phyloP scores from a whole-genome alignment of 2,888 invertebrate species.

The Dicyrtomina minuta region DNA sequence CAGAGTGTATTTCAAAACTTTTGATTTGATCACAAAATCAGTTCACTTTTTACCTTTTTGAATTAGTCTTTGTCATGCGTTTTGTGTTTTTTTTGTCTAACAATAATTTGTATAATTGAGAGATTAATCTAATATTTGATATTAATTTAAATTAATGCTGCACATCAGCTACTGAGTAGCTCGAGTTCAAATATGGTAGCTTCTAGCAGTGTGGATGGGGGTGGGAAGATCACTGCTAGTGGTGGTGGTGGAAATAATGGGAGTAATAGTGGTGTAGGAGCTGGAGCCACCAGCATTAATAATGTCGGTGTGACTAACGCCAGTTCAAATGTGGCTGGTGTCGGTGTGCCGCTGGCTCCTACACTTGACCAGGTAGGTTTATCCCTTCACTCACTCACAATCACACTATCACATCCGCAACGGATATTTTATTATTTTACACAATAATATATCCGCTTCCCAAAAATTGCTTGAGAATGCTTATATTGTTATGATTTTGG shows the following conservation, averaged over 20 bases:
- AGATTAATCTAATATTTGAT: neutral
- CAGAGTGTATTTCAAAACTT: no score
- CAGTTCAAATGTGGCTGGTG: conserved; percentile 36
- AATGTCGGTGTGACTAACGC: conserved; percentile 27
- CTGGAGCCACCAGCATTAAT: conserved; percentile 17
- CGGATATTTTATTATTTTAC: no score
- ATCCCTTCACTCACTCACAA: neutral
- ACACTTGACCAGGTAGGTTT: conserved; percentile 59
- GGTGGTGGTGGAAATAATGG: conserved; percentile 6
- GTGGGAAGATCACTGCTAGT: conserved; percentile 25
- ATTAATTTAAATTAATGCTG: neutral
- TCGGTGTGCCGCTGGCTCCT: conserved; percentile 59
- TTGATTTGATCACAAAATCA: no score
- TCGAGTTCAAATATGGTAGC: conserved; percentile 29
- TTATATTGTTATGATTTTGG: neutral
- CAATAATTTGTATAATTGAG: no score
- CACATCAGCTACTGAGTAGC: conserved; percentile 36
- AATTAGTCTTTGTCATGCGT: no score
- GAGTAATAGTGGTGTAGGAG: conserved; percentile 32
- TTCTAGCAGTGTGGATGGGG: conserved; percentile 24
- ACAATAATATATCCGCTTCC: no score
- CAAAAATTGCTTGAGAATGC: no score
- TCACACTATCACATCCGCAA: neutral
- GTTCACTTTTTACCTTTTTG: no score
- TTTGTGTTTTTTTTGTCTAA: no score